Conservation (phyloP, 2,797 vertebrate genomes). For the Diceros bicornis region DNA sequence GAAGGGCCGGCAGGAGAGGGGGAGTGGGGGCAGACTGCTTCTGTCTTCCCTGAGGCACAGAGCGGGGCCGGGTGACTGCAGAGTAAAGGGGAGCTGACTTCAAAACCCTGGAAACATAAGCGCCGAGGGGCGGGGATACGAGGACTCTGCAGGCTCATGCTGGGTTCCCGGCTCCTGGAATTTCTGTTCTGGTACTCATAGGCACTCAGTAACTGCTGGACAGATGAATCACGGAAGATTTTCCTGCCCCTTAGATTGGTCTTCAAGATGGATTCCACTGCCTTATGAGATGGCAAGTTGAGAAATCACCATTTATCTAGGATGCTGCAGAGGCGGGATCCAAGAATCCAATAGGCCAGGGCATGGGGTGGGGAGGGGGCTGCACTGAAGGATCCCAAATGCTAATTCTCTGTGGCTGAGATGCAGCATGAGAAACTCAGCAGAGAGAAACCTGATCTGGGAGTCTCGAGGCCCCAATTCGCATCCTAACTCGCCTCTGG, state of each 20-base stretch:
- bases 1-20: neutral
- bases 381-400: neutral
- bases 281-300: neutral
- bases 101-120: neutral
- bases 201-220: neutral
- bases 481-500: neutral
- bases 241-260: neutral
- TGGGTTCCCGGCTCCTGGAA: neutral
- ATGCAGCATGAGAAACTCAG: neutral
- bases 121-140: accelerated
- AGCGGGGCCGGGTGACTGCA: neutral
- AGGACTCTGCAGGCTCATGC: neutral
- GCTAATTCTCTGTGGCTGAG: neutral
- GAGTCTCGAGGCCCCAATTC: neutral
- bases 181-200: accelerated
- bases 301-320: neutral
- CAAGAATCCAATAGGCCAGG: neutral
- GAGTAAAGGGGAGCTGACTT: neutral
- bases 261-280: neutral
- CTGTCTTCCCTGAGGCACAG: neutral
- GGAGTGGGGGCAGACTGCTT: neutral
- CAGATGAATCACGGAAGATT: neutral
- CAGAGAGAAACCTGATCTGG: neutral
- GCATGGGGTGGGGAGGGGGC: accelerated
- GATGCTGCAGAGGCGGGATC: neutral